Evolutionary conservation across 2,888 invertebrate species (phyloP).

Genomic region (Andrena haemorrhoa): DNA sequence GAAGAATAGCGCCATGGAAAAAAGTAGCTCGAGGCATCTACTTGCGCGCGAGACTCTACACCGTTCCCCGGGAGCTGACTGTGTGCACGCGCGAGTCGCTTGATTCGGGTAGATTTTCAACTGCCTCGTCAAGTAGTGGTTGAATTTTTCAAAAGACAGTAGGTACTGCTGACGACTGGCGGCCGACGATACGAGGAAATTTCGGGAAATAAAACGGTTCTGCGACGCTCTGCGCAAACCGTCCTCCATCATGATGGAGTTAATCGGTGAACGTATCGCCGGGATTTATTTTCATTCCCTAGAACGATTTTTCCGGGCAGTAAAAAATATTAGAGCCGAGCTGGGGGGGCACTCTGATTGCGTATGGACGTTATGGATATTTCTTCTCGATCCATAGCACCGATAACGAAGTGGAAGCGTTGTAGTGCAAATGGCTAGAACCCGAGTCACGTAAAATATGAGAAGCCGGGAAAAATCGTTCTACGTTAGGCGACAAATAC

Average conservation of each 20-base stretch:
- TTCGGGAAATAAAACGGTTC: slow-evolving; percentile 5
- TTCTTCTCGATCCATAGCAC: no score
- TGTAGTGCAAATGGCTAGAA: no score
- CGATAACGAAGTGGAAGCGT: no score
- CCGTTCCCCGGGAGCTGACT: slow-evolving; percentile 13
- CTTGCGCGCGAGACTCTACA: slow-evolving; percentile 30
- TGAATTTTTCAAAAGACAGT: slow-evolving; percentile 43
- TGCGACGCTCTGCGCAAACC: not conserved
- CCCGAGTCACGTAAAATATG: no score
- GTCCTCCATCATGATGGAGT: not conserved
- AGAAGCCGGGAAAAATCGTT: no score
- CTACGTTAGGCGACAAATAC: no score
- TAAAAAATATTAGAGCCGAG: no score
- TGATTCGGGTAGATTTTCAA: slow-evolving; percentile 32
- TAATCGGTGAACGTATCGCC: slow-evolving; percentile 6
- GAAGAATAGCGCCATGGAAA: slow-evolving; percentile 29
- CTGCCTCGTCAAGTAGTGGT: not conserved
- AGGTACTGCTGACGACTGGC: not conserved
- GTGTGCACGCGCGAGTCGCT: slow-evolving; percentile 14
- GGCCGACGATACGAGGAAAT: slow-evolving; percentile 4
- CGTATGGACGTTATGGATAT: no score
- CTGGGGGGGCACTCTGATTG: no score
- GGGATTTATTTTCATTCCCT: slow-evolving; percentile 7
- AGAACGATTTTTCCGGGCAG: no score
- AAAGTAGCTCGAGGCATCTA: slow-evolving; percentile 30